These are phyloP conservation scores for Tangara arthus DNA, from an alignment of 2,797 vertebrate species.

Conservation along the genomic window DNA sequence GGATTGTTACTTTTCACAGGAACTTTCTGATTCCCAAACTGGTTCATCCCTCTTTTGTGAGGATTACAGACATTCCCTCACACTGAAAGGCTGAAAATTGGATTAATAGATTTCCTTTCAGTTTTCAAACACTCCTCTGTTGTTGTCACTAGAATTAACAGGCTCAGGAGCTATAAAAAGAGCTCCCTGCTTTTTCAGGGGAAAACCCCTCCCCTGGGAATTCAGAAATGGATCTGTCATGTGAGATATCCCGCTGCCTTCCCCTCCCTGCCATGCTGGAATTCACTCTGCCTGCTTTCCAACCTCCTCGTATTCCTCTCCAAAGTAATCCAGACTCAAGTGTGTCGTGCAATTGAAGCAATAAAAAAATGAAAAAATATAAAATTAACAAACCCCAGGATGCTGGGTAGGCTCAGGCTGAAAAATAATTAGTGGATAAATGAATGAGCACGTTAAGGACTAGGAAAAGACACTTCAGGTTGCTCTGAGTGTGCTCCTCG, in stretches of 20 bases:
- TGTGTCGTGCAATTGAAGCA: not conserved
- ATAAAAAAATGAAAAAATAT: not conserved
- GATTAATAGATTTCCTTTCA: slow-evolving; percentile 6
- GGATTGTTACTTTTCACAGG: not conserved
- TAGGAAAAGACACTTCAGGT: not conserved
- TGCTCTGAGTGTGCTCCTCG: not conserved
- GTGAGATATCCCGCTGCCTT: not conserved
- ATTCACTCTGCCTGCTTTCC: not conserved
- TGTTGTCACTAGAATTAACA: slow-evolving; percentile 15
- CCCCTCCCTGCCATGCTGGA: not conserved
- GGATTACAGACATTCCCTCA: not conserved
- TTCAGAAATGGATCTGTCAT: not conserved
- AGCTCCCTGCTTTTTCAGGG: not conserved
- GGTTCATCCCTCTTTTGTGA: not conserved
- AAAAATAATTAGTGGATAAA: slow-evolving; percentile 1
- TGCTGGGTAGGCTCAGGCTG: not conserved
- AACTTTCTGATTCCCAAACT: not conserved
- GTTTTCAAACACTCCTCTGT: slow-evolving; percentile 1
- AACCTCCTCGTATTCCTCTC: not conserved
- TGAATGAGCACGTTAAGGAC: rapidly evolving
- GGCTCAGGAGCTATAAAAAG: not conserved
- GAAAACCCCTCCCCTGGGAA: not conserved
- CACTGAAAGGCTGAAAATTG: slow-evolving; percentile 8
- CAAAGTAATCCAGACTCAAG: not conserved
- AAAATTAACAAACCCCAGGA: not conserved